Conservation (phyloP, 2,888 invertebrate genomes). For the Drosophila paranaensis region DNA sequence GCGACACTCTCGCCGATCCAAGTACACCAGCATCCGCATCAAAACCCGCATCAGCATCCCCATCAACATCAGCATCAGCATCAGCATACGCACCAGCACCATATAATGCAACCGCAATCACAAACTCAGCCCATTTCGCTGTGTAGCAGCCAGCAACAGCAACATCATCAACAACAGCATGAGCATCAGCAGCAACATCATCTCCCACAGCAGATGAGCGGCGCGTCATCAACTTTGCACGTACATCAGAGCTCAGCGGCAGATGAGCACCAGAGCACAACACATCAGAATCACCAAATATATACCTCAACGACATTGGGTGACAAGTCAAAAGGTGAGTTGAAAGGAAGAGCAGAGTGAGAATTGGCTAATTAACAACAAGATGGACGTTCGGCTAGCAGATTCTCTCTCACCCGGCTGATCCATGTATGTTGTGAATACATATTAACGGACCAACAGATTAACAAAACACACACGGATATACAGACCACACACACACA, state of each 20-base stretch:
- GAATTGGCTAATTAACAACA: no score
- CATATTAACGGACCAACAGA: no score
- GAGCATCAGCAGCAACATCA: slow-evolving; percentile 16
- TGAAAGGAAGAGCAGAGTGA: background rate
- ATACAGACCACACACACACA: no score
- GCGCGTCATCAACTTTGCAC: slow-evolving; percentile 55
- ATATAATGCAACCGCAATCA: slow-evolving; percentile 4
- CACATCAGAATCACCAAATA: slow-evolving; percentile 32
- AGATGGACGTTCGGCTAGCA: no score
- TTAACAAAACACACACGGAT: no score
- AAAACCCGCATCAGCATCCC: slow-evolving; percentile 50
- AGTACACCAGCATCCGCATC: slow-evolving; percentile 42
- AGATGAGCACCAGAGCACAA: slow-evolving; percentile 42
- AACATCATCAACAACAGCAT: slow-evolving; percentile 35
- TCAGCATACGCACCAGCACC: slow-evolving; percentile 30
- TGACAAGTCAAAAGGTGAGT: slow-evolving; percentile 69
- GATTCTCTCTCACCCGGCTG: no score
- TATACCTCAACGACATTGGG: slow-evolving; percentile 57
- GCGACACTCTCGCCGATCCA: slow-evolving; percentile 70
- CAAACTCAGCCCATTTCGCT: slow-evolving; percentile 36
- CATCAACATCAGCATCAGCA: slow-evolving; percentile 31
- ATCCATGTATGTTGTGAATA: no score
- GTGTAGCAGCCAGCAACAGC: slow-evolving; percentile 36
- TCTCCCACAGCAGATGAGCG: slow-evolving; percentile 40
- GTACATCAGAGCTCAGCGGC: slow-evolving; percentile 49